phyloP scores from a whole-genome alignment of 2,797 vertebrate genomes.

The Bradypodion ventrale region DNA sequence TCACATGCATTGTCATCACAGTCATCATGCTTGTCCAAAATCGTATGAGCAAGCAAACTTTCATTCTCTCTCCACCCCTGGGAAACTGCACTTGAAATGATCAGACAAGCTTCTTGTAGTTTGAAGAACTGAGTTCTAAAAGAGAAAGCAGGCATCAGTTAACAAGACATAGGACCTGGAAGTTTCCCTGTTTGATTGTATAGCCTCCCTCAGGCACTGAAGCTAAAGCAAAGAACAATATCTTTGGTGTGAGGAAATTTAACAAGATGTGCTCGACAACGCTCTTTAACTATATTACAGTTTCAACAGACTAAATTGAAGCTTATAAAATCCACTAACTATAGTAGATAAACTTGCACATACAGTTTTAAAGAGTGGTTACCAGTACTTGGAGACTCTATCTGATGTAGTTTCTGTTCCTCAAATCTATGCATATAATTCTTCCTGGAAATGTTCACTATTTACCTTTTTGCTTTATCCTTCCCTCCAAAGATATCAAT shows the following conservation, averaged over 20 bases:
- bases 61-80: constrained; percentile 8
- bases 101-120: constrained; percentile 30
- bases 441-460: neutral
- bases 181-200: neutral
- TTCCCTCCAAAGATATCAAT: neutral
- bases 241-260: constrained; percentile 10
- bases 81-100: constrained; percentile 42
- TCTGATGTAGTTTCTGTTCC: neutral
- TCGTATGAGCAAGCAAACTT: constrained; percentile 9
- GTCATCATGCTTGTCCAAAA: constrained; percentile 44
- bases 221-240: neutral
- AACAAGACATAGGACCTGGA: neutral
- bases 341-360: neutral
- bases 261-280: neutral
- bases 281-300: neutral
- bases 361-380: neutral
- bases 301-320: neutral
- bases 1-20: constrained; percentile 19
- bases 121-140: constrained; percentile 22
- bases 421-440: neutral
- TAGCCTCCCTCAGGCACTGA: neutral
- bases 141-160: neutral
- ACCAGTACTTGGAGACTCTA: neutral
- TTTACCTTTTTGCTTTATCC: too few species aligned
- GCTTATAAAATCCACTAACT: neutral